phyloP scores from a whole-genome alignment of 1,140 invertebrate genomes.

The Stenopsyche tienmushanensis region DNA sequence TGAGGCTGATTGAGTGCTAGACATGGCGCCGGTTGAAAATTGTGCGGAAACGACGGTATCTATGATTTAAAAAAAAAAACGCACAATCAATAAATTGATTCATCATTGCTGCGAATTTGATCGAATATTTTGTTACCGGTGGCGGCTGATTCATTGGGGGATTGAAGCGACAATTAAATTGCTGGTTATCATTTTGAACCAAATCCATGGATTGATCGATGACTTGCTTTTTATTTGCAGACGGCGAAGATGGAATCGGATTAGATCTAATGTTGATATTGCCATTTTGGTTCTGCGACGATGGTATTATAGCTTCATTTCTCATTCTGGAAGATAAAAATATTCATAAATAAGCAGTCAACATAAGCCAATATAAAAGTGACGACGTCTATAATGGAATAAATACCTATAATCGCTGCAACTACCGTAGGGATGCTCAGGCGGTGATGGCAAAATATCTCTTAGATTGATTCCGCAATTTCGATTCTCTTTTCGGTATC shows the following conservation, averaged over 20 bases:
- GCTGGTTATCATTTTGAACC: conserved; percentile 31
- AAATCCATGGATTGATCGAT: conserved; percentile 12
- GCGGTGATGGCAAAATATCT: conserved; percentile 40
- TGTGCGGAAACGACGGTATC: conserved; percentile 38
- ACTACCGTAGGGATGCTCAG: conserved; percentile 40
- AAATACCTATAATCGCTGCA: conserved; percentile 38
- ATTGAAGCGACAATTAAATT: conserved; percentile 39
- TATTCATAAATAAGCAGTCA: neutral
- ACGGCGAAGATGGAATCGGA: conserved; percentile 35
- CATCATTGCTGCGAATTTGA: neutral
- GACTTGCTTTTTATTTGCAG: conserved; percentile 35
- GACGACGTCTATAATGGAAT: neutral
- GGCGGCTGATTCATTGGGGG: conserved; percentile 31
- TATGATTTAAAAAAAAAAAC: conserved; percentile 27
- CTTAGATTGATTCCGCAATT: conserved; percentile 40
- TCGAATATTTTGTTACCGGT: conserved; percentile 13
- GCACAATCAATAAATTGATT: neutral
- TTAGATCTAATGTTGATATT: conserved; percentile 39
- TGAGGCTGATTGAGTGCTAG: conserved; percentile 28
- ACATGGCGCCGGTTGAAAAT: conserved; percentile 31
- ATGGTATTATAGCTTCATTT: conserved; percentile 20
- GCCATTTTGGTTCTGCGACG: conserved; percentile 12
- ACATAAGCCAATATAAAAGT: neutral
- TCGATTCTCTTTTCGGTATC: conserved; percentile 33
- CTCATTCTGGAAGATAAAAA: conserved; percentile 20